phyloP scores from a whole-genome alignment of 2,797 vertebrate species.

The Helostoma temminkii region DNA sequence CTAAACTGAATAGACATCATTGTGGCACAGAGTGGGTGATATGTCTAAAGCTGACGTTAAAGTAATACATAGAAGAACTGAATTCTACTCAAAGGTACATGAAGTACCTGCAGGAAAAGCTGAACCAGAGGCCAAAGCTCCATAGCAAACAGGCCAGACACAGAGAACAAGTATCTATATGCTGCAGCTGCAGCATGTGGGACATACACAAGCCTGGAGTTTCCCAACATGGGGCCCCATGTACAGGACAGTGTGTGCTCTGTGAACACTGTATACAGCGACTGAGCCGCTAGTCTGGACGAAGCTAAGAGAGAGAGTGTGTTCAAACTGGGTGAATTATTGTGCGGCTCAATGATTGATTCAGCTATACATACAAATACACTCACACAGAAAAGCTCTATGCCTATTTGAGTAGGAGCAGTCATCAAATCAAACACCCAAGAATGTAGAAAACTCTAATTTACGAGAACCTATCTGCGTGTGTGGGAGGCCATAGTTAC shows the following conservation, averaged over 20 bases:
- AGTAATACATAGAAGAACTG: not conserved
- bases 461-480: slow-evolving; percentile 7
- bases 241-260: slow-evolving; percentile 62
- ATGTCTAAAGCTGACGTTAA: not conserved
- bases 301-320: slow-evolving; percentile 32
- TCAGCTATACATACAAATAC: slow-evolving; percentile 23
- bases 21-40: not conserved
- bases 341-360: slow-evolving; percentile 25
- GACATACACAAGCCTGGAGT: slow-evolving; percentile 58
- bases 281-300: slow-evolving; percentile 28
- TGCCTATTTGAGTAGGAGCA: not conserved
- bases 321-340: slow-evolving; percentile 40
- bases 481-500: not conserved
- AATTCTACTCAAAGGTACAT: not conserved
- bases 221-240: slow-evolving; percentile 60
- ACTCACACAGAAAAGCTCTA: not conserved
- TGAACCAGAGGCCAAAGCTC: slow-evolving; percentile 10
- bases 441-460: slow-evolving; percentile 22
- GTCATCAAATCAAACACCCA: slow-evolving; percentile 14
- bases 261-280: slow-evolving; percentile 48
- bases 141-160: slow-evolving; percentile 31
- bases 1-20: not conserved
- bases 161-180: slow-evolving; percentile 57
- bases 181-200: slow-evolving; percentile 48
- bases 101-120: slow-evolving; percentile 9